Evolutionary conservation across 2,888 invertebrate species (phyloP).

Genomic region (Abrostola triplasia): DNA sequence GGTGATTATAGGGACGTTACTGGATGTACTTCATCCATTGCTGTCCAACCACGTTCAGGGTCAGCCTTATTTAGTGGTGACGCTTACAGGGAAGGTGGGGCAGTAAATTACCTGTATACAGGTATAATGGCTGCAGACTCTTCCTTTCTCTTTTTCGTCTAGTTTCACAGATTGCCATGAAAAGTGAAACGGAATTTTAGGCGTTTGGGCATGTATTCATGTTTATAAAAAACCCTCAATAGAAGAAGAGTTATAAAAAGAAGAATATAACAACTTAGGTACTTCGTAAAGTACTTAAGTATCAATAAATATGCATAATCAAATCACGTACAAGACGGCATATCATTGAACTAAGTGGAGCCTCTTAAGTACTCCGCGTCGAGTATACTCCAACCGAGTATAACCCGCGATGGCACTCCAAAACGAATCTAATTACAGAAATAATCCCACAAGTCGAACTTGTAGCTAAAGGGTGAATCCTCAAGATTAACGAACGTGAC

Average conservation of each 20-base stretch:
- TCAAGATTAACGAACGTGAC: constrained; percentile 59
- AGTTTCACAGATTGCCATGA: constrained; percentile 18
- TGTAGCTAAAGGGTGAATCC: constrained; percentile 52
- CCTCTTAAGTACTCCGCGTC: constrained; percentile 18
- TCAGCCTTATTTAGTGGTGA: neutral
- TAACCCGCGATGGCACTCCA: constrained; percentile 31
- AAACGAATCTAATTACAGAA: constrained; percentile 56
- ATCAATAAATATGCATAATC: neutral
- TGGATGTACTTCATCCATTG: neutral
- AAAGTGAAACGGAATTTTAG: neutral
- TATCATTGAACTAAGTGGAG: constrained; percentile 26
- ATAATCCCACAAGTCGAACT: constrained; percentile 53
- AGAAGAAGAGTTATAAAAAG: no score
- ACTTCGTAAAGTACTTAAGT: neutral
- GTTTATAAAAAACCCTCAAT: no score
- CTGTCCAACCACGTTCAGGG: neutral
- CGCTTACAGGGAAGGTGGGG: neutral
- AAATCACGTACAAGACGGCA: constrained; percentile 3
- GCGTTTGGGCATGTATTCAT: no score
- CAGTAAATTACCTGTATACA: neutral
- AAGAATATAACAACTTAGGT: no score
- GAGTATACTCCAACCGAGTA: constrained; percentile 22
- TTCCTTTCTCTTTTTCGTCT: no score
- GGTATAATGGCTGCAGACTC: no score
- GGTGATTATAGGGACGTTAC: neutral